Evolutionary conservation across 64 coral and sea anemone genomes (phyloP), one percentile per base, ranked within the genome.

Genomic region (Montipora efflorescens): DNA sequence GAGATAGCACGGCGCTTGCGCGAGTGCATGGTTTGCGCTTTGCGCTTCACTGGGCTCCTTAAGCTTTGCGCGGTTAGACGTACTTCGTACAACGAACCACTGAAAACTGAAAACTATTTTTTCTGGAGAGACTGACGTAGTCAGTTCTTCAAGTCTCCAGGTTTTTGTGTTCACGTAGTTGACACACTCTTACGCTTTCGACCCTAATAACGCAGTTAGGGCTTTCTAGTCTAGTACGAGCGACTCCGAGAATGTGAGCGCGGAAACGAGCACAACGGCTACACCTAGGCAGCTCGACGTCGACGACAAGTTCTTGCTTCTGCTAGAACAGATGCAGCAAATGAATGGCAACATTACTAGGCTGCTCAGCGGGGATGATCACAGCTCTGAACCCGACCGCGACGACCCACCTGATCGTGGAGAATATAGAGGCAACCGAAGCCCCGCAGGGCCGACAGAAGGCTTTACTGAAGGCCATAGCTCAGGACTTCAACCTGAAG

Each of bases 111-210:
- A 74, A 74, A 22, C n/a, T 23, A 43, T 74, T 74, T 21, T 23
- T 74, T 22, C 70, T 74, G 70, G 70, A 74, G n/a, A 14, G 70
- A 22, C 70, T 74, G 70, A 74, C 70, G n/a, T 74, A 74, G 67
- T 69, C 67, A 69, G 70, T 74, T 74, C 70, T 74, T 74, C 23
- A 74, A 74, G 70, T 74, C 70, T 74, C 70, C 70, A 74, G 70
- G 18, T 74, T 74, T 74, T 8, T 74, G 70, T 74, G 70, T 74
- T 74, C 70, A 74, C 70, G 10, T 74, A 74, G 70, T 74, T 74
- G 70, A 74, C 70, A 36, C 70, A 74, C 3, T 14, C n/a, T 74
- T 74, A 74, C 70, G n/a, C 70, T 74, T 74, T 74, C 3, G 70
- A 74, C 70, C 70, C 70, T 7, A 74, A 74, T 7, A 74, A 74